Evolutionary conservation across 2,797 vertebrate genomes (phyloP), one percentile per base, ranked within the genome.

Genomic region (Gymnoscopelus microlampas): DNA sequence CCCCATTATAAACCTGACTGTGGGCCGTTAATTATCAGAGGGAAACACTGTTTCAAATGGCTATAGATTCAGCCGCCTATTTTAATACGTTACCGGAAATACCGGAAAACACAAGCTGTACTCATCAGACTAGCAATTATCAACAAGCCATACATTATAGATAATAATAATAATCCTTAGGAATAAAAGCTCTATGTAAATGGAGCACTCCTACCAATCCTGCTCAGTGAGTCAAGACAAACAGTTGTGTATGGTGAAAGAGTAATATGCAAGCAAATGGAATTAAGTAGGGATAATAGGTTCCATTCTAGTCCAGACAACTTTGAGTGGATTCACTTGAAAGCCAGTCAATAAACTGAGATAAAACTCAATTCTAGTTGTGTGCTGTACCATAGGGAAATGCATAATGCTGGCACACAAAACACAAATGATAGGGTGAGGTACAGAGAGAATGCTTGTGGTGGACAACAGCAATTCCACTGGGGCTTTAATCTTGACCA

Each of bases 401-500:
- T 39, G 35, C 35, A 39, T 39, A 39, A 6, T 8, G 35, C 35
- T 39, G 35, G 7, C 35, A 39, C 7, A 39, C 5, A 5, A 39
- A 39, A 39, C 7, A 7, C 15, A 47, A 19, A 47, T 24, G 56
- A 24, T 12, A 19, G 19, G 58, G 19, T 44, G n/a, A 55, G 63
- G 5, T 48, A 39, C 8, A 35, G 35, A 58, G 53, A 66, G 75
- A 58, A 66, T 15, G 60, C 48, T 65, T 74, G 77, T 24, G 58
- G 79, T 60, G 58, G 53, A 82, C 48, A 56, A 3, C 5, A 23
- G 48, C 56, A 59, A 32, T 56, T 58, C 32, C 65, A 72, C 63
- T 59, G 26, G 72, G 63, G 77, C 62, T 71, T 78, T 59, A 68
- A 77, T 65, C 66, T 63, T 29, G 10, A 69, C 73, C 70, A 69